Percentiles rank a stretch among this genome's conserved stretches.
Conservation (phyloP, 2,113 vertebrate species). For the Rynchops niger region DNA sequence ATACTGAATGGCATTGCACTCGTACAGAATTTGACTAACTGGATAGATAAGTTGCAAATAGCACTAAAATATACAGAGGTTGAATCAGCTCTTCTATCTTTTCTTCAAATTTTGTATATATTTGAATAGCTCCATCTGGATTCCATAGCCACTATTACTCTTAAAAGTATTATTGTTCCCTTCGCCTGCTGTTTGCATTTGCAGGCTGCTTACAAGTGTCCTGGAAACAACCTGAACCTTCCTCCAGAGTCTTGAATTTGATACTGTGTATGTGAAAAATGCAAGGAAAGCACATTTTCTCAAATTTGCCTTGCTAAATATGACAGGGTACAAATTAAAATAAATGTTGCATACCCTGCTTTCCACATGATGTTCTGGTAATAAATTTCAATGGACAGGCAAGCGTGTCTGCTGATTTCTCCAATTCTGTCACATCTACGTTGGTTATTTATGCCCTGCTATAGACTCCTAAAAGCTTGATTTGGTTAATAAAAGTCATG, state of each 20-base stretch:
- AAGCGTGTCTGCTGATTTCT: neutral
- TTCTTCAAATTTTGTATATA: neutral
- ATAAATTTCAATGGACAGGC: neutral
- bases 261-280: neutral
- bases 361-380: neutral
- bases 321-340: conserved; percentile 9
- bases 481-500: neutral
- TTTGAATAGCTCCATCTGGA: conserved; percentile 26
- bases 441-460: neutral
- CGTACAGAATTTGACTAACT: neutral
- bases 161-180: neutral
- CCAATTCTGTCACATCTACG: neutral
- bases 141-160: neutral
- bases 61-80: neutral
- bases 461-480: neutral
- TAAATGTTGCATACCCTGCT: neutral
- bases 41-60: neutral
- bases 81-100: neutral
- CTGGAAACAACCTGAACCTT: conserved; percentile 20
- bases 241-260: conserved; percentile 4
- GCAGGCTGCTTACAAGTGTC: neutral
- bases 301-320: neutral
- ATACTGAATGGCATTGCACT: neutral
- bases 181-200: conserved; percentile 32
- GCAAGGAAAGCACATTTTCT: conserved; percentile 33